Evolutionary conservation across 2,113 vertebrate genomes (phyloP).

Genomic region (Triplophysa tibetana): DNA sequence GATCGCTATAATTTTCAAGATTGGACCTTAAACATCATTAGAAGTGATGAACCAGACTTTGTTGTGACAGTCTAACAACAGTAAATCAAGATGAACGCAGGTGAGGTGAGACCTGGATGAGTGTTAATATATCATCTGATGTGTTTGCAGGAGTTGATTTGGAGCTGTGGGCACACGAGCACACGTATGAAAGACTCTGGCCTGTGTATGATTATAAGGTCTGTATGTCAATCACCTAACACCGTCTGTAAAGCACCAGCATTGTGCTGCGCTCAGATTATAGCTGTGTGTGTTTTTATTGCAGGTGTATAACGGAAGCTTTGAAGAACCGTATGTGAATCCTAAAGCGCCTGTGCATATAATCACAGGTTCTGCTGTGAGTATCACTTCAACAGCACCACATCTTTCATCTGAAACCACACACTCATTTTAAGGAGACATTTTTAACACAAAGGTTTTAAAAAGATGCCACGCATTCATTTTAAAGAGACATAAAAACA

Average conservation of each 20-base stretch:
- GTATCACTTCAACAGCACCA: constrained; percentile 53
- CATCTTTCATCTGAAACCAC: too few species aligned
- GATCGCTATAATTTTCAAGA: too few species aligned
- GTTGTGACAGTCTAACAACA: too few species aligned
- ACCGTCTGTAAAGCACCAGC: too few species aligned
- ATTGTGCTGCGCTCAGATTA: neutral
- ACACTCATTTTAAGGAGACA: too few species aligned
- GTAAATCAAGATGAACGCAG: too few species aligned
- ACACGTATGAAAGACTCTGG: constrained; percentile 86
- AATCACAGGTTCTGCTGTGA: constrained; percentile 87
- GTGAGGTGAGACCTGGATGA: neutral
- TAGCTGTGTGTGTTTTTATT: constrained; percentile 18
- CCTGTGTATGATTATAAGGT: constrained; percentile 85
- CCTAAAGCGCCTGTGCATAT: constrained; percentile 84
- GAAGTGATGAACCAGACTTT: too few species aligned
- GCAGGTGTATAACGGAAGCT: constrained; percentile 84
- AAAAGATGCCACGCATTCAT: too few species aligned
- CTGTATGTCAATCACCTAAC: constrained; percentile 36
- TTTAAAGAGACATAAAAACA: too few species aligned
- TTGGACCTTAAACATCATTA: too few species aligned
- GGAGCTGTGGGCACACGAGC: constrained; percentile 87
- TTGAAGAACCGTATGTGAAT: constrained; percentile 77
- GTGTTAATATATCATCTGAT: neutral
- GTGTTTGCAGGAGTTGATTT: constrained; percentile 80
- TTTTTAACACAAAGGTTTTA: too few species aligned